These are phyloP conservation scores for Lophius piscatorius DNA, from an alignment of 2,113 vertebrate genomes.

Conservation along the genomic window DNA sequence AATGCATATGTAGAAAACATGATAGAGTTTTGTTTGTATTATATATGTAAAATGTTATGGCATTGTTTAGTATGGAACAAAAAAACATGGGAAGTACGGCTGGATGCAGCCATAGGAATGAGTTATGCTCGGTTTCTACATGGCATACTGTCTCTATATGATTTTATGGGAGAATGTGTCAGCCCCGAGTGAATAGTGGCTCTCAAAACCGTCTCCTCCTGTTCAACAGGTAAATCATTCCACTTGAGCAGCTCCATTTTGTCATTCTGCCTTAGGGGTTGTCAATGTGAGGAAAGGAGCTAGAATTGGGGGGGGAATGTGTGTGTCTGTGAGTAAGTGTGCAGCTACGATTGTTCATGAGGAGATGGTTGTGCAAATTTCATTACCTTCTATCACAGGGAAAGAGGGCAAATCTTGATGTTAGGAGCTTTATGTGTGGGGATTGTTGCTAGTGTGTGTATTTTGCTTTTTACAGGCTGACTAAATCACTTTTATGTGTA, in stretches of 20 bases:
- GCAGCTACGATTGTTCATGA: slow-evolving; percentile 6
- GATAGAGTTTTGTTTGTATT: too few species aligned
- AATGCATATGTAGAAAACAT: too few species aligned
- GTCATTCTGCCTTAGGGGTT: slow-evolving; percentile 36
- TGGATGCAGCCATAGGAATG: slow-evolving; percentile 44
- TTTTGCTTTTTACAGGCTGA: slow-evolving; percentile 25
- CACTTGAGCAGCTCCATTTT: slow-evolving; percentile 58
- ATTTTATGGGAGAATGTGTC: slow-evolving; percentile 58
- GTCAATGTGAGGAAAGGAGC: slow-evolving; percentile 11
- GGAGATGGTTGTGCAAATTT: slow-evolving; percentile 7
- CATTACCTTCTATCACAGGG: slow-evolving; percentile 29
- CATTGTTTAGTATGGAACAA: too few species aligned
- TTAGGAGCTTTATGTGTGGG: slow-evolving; percentile 16
- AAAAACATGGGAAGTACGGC: slow-evolving; percentile 31
- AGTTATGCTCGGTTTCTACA: slow-evolving; percentile 50
- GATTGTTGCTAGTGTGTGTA: slow-evolving; percentile 33
- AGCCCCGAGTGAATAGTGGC: slow-evolving; percentile 38
- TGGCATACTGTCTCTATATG: slow-evolving; percentile 51
- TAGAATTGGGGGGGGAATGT: background rate
- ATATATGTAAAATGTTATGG: too few species aligned
- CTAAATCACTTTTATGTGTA: slow-evolving; percentile 46
- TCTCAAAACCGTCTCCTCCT: slow-evolving; percentile 48
- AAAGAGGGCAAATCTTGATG: slow-evolving; percentile 6
- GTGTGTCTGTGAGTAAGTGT: background rate
- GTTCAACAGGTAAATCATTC: slow-evolving; percentile 71